Conservation (phyloP, 2,113 vertebrate genomes). For the Cariama cristata region DNA sequence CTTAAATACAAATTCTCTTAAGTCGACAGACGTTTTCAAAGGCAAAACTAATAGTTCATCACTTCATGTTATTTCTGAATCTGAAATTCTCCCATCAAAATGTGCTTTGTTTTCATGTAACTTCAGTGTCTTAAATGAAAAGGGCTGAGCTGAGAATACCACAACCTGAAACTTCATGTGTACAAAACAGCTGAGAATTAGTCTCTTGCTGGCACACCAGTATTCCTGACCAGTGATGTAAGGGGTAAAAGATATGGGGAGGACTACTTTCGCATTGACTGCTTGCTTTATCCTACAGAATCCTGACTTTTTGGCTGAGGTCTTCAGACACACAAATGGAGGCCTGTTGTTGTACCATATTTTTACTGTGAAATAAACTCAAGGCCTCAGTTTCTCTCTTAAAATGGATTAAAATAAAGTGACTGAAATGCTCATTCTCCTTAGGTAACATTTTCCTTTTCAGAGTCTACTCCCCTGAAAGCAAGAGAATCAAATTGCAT, state of each 20-base stretch:
- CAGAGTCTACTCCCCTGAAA: not conserved
- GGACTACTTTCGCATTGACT: not conserved
- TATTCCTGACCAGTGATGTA: not conserved
- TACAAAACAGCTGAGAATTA: not conserved
- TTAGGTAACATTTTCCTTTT: not conserved
- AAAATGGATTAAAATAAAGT: not conserved
- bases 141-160: not conserved
- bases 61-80: not conserved
- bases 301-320: not conserved
- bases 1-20: not conserved
- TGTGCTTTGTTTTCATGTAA: not conserved
- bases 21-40: not conserved
- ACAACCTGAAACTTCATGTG: not conserved
- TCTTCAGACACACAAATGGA: not conserved
- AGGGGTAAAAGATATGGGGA: not conserved
- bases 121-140: not conserved
- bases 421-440: not conserved
- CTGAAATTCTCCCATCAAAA: not conserved
- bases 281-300: not conserved
- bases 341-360: not conserved
- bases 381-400: not conserved
- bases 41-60: not conserved
- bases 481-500: not conserved
- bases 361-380: not conserved
- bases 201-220: not conserved